phyloP scores from a whole-genome alignment of 2,888 invertebrate species.

The Ormyrus pomaceus region DNA sequence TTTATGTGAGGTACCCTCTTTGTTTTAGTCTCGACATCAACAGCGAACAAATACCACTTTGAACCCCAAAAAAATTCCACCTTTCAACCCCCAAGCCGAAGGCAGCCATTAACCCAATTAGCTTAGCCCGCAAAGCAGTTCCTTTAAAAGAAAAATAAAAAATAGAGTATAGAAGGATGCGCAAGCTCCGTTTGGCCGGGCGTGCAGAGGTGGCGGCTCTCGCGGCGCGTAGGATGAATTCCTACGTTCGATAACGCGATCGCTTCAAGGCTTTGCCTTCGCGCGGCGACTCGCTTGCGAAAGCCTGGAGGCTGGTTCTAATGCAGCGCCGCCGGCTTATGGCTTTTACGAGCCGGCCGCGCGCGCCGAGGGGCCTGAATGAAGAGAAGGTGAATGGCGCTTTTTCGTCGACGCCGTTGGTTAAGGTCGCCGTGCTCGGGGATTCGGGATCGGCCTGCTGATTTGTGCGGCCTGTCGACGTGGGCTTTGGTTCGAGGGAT shows the following conservation, averaged over 20 bases:
- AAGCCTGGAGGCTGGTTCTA: slow-evolving; percentile 11
- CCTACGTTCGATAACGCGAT: slow-evolving; percentile 55
- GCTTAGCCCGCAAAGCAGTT: too few species aligned
- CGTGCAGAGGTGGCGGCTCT: slow-evolving; percentile 48
- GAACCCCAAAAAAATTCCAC: neutral
- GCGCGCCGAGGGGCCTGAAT: neutral
- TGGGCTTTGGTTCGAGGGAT: too few species aligned
- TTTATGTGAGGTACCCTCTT: too few species aligned
- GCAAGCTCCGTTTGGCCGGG: neutral
- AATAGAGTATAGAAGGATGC: neutral
- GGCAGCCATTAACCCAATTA: too few species aligned
- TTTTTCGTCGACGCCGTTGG: neutral
- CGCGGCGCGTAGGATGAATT: slow-evolving; percentile 59
- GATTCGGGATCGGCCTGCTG: too few species aligned
- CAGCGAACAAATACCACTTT: too few species aligned
- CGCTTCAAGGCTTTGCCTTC: slow-evolving; percentile 53
- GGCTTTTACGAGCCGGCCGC: slow-evolving; percentile 2
- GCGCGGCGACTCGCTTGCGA: slow-evolving; percentile 16
- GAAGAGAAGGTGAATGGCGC: neutral
- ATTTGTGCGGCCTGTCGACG: too few species aligned
- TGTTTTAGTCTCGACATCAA: too few species aligned
- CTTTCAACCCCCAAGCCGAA: neutral
- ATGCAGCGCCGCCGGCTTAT: neutral
- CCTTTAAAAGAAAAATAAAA: neutral
- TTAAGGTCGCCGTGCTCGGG: too few species aligned